These are phyloP conservation scores for Araneus ventricosus DNA, from an alignment of 1,140 invertebrate genomes.

Conservation along the genomic window DNA sequence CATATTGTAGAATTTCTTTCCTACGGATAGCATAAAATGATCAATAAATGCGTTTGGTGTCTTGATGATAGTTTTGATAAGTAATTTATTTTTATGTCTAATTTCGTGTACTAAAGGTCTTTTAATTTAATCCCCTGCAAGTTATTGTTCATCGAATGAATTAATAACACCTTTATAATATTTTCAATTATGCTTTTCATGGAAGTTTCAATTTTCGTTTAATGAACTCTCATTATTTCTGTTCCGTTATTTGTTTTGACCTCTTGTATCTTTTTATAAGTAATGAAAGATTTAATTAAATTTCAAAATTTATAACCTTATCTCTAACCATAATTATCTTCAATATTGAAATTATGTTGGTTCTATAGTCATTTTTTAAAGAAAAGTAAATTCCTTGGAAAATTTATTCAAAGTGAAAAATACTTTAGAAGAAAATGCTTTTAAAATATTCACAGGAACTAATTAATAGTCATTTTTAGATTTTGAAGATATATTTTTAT, in stretches of 20 bases:
- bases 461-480: no score
- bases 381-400: no score
- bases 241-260: not conserved
- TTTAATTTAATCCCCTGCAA: not conserved
- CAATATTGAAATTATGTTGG: no score
- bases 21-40: not conserved
- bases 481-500: no score
- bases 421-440: no score
- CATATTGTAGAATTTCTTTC: not conserved
- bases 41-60: conserved; percentile 1
- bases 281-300: not conserved
- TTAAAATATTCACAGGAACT: no score
- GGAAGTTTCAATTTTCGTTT: not conserved
- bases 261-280: not conserved
- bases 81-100: not conserved
- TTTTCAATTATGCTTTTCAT: not conserved
- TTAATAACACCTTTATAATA: not conserved
- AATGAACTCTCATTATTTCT: not conserved
- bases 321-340: no score
- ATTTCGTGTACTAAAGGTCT: not conserved
- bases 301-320: no score
- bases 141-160: not conserved
- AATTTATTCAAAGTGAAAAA: no score
- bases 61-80: conserved; percentile 26
- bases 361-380: no score